Evolutionary conservation across 2,888 invertebrate genomes (phyloP), one percentile per base, ranked within the genome.

Genomic region (Papilio gigon): DNA sequence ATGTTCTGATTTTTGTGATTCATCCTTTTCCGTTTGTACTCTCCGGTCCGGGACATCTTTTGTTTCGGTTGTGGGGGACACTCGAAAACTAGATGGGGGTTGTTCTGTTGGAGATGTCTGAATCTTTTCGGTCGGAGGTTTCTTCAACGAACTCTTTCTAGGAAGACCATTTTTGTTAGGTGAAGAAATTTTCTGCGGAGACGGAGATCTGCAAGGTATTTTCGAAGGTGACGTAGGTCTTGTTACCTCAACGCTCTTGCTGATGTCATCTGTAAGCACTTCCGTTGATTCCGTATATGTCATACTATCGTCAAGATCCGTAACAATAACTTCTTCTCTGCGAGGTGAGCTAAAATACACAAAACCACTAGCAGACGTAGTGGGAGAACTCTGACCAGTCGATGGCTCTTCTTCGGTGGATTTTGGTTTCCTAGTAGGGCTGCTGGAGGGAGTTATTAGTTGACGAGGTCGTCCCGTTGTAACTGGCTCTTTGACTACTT

Each of bases 291-390:
- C 78, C n/a, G 75, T 76, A 33, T 76, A 76, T 50, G 71, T 76
- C 66, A 83, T 80, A 20, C 83, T 78, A 30, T 87, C 87, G 74
- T 91, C 88, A 30, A 90, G 79, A 73, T 92, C 89, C 30, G 88
- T 89, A 4, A 89, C 80, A 65, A 87, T 74, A 33, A 82, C 79
- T 44, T 77, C 82, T 9, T 88, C 82, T 47, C 75, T 73, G 37
- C 72, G 76, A 25, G 89, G 86, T 63, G 89, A 87, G 61, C 88
- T 81, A 70, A 85, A 90, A 71, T 92, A 91, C 35, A 90, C 80
- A 75, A 94, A 93, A 58, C 93, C 94, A 79, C 93, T 94, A 0
- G 92, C 93, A 27, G 90, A 91, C 66, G 92, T 92, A 50, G 93
- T 93, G 1, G 93, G 93, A 60, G 93, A 93, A 70, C 89, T 90